phyloP scores from a whole-genome alignment of 2,888 invertebrate species.

The Acrocera orbiculus region DNA sequence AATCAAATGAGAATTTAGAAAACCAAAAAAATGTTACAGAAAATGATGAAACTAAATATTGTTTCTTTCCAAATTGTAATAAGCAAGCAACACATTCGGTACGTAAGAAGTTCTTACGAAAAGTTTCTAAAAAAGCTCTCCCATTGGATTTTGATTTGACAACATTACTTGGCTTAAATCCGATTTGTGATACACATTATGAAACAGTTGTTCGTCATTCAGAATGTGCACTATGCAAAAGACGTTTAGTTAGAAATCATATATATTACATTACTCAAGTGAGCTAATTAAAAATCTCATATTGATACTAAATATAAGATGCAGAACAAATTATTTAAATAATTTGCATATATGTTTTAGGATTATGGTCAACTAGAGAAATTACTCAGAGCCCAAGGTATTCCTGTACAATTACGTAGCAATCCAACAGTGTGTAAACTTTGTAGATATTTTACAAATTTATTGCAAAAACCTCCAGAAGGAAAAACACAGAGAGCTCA shows the following conservation, averaged over 20 bases:
- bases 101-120: conserved; percentile 54
- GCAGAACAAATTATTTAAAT: background rate
- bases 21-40: conserved; percentile 16
- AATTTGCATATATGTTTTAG: conserved; percentile 19
- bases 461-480: conserved; percentile 46
- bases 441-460: conserved; percentile 59
- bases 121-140: conserved; percentile 46
- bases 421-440: conserved; percentile 65
- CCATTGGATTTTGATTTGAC: conserved; percentile 48
- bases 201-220: conserved; percentile 51
- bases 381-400: conserved; percentile 39
- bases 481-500: conserved; percentile 31
- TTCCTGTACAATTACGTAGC: conserved; percentile 47
- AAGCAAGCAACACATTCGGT: conserved; percentile 44
- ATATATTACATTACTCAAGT: conserved; percentile 50
- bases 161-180: conserved; percentile 34
- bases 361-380: conserved; percentile 38
- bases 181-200: conserved; percentile 53
- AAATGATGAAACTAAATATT: conserved; percentile 24
- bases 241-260: conserved; percentile 57
- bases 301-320: background rate
- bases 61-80: conserved; percentile 47
- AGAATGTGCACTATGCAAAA: conserved; percentile 59
- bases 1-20: too few relatives aligned
- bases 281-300: conserved; percentile 10